Percentiles rank a stretch among this genome's conserved stretches.
Conservation (phyloP, 2,113 vertebrate genomes). For the Pholis gunnellus region DNA sequence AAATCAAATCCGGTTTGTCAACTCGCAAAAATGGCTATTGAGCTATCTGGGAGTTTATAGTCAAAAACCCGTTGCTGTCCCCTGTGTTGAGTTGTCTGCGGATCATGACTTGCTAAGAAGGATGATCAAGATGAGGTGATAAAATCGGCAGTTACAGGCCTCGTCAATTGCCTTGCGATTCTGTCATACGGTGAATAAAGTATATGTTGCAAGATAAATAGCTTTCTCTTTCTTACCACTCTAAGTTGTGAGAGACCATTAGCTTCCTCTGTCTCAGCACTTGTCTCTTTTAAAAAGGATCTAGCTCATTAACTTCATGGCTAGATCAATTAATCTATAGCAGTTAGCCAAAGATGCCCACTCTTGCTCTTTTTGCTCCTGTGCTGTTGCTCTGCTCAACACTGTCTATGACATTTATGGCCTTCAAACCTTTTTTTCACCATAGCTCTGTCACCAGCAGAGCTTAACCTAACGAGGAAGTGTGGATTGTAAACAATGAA, state of each 20-base stretch:
- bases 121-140: slow-evolving; percentile 44
- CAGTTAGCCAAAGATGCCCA: slow-evolving; percentile 79
- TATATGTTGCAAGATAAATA: slow-evolving; percentile 64
- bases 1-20: slow-evolving; percentile 24
- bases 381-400: slow-evolving; percentile 40
- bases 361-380: slow-evolving; percentile 61
- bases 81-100: not conserved
- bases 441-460: slow-evolving; percentile 13
- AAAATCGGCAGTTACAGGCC: slow-evolving; percentile 54
- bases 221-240: slow-evolving; percentile 54
- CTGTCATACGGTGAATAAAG: slow-evolving; percentile 60
- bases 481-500: slow-evolving; percentile 17
- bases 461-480: slow-evolving; percentile 9
- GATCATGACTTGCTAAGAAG: slow-evolving; percentile 16
- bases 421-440: not conserved
- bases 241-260: slow-evolving; percentile 68
- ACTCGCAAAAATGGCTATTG: not conserved
- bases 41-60: not conserved
- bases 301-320: slow-evolving; percentile 82
- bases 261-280: slow-evolving; percentile 76
- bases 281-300: slow-evolving; percentile 78
- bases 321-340: slow-evolving; percentile 83
- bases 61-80: not conserved
- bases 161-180: slow-evolving; percentile 67
- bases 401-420: slow-evolving; percentile 44